phyloP scores from a whole-genome alignment of 2,888 invertebrate genomes.

The Acrocera orbiculus region DNA sequence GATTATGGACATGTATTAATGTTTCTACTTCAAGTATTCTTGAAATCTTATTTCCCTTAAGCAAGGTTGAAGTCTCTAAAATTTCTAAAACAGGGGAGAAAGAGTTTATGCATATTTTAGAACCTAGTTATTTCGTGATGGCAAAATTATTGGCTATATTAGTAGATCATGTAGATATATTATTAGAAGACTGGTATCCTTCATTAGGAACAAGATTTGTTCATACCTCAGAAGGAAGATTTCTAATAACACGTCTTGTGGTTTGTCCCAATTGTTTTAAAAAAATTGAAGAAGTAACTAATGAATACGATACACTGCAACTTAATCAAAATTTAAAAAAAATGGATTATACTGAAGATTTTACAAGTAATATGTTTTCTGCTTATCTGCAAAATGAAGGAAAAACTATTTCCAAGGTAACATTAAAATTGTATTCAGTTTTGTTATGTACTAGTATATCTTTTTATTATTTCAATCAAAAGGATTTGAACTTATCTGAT shows the following conservation, averaged over 20 bases:
- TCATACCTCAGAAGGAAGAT: slow-evolving; percentile 90
- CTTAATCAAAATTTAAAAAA: too few species aligned
- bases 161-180: slow-evolving; percentile 88
- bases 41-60: slow-evolving; percentile 66
- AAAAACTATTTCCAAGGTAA: too few species aligned
- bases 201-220: slow-evolving; percentile 91
- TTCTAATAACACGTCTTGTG: slow-evolving; percentile 81
- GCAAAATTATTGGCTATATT: slow-evolving; percentile 70
- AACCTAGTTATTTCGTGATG: slow-evolving; percentile 62
- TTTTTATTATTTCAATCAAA: slow-evolving; percentile 2
- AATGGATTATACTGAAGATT: too few species aligned
- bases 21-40: slow-evolving; percentile 62
- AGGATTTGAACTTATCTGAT: slow-evolving; percentile 55
- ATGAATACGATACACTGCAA: too few species aligned
- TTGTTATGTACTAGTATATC: background rate
- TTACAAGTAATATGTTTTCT: too few species aligned
- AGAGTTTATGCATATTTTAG: slow-evolving; percentile 29
- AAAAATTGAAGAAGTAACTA: slow-evolving; percentile 21
- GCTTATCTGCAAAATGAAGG: too few species aligned
- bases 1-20: slow-evolving; percentile 71
- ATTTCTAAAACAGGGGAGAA: slow-evolving; percentile 17
- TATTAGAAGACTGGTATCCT: slow-evolving; percentile 97
- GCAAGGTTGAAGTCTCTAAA: slow-evolving; percentile 32
- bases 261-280: slow-evolving; percentile 78
- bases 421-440: too few species aligned